Evolutionary conservation across 2,797 vertebrate species (phyloP).

Genomic region (Sebastolobus altivelis): DNA sequence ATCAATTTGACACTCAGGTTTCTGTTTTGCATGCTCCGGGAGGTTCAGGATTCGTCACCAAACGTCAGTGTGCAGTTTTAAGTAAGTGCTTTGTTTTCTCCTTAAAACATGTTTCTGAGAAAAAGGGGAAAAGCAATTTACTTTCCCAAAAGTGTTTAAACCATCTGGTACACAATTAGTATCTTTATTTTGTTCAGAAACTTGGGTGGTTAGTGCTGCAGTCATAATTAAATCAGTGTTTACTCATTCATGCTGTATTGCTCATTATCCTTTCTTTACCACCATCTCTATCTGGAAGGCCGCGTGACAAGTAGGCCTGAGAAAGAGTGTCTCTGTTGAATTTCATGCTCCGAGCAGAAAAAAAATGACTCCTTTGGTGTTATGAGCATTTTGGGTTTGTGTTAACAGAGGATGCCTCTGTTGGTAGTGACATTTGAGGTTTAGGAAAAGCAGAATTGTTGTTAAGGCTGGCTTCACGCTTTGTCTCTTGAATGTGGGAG

Average conservation of each 20-base stretch:
- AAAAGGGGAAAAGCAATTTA: background rate
- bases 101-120: background rate
- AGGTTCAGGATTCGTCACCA: conserved; percentile 13
- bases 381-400: conserved; percentile 23
- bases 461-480: conserved; percentile 22
- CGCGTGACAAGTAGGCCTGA: conserved; percentile 49
- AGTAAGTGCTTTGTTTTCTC: background rate
- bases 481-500: conserved; percentile 29
- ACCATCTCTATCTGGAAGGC: conserved; percentile 36
- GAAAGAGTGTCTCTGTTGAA: conserved; percentile 59
- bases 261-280: conserved; percentile 57
- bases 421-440: conserved; percentile 48
- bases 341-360: conserved; percentile 38
- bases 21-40: background rate
- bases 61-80: background rate
- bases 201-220: conserved; percentile 13
- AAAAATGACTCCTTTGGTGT: conserved; percentile 6
- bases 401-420: conserved; percentile 47
- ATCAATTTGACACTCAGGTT: conserved; percentile 1
- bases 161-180: conserved; percentile 8
- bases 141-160: background rate
- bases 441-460: conserved; percentile 31
- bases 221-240: conserved; percentile 52
- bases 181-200: conserved; percentile 19
- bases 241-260: conserved; percentile 41